phyloP scores from a whole-genome alignment of 2,113 vertebrate species.

The Larimichthys polyactis region DNA sequence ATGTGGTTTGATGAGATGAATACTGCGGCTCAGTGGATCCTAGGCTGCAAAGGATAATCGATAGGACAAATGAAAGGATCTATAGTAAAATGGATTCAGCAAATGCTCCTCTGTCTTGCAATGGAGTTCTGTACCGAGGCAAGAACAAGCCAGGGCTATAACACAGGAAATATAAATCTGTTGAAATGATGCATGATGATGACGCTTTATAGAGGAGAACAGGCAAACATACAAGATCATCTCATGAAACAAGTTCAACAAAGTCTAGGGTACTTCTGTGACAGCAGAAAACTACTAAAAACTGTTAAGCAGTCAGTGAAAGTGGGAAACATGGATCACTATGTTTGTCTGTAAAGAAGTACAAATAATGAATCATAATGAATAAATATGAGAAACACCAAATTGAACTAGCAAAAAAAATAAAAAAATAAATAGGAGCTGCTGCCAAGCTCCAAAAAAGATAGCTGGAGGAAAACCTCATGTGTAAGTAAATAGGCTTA shows the following conservation, averaged over 20 bases:
- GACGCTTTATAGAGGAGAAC: not conserved
- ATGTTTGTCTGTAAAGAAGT: slow-evolving; percentile 32
- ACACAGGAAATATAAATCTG: not conserved
- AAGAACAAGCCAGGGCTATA: not conserved
- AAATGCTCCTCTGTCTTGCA: slow-evolving; percentile 10
- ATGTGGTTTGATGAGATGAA: slow-evolving; percentile 1
- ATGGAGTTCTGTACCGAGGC: not conserved
- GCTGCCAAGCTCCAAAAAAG: slow-evolving; percentile 28
- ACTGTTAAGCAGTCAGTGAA: slow-evolving; percentile 21
- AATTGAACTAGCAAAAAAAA: slow-evolving; percentile 15
- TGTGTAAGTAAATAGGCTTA: slow-evolving; percentile 61
- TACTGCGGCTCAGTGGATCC: slow-evolving; percentile 13
- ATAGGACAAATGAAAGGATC: slow-evolving; percentile 23
- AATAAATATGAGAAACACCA: slow-evolving; percentile 50
- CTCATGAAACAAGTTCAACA: not conserved
- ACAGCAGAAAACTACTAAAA: slow-evolving; percentile 3
- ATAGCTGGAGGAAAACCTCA: slow-evolving; percentile 51
- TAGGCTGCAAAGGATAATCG: slow-evolving; percentile 17
- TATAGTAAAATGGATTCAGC: slow-evolving; percentile 17
- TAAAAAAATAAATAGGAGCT: slow-evolving; percentile 17
- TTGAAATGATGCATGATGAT: slow-evolving; percentile 5
- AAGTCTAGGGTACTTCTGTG: slow-evolving; percentile 3
- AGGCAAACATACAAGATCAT: not conserved
- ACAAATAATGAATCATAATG: slow-evolving; percentile 52
- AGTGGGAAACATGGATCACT: slow-evolving; percentile 35